These are phyloP conservation scores for Aphidoletes aphidimyza DNA, from an alignment of 2,888 invertebrate species.

Conservation along the genomic window DNA sequence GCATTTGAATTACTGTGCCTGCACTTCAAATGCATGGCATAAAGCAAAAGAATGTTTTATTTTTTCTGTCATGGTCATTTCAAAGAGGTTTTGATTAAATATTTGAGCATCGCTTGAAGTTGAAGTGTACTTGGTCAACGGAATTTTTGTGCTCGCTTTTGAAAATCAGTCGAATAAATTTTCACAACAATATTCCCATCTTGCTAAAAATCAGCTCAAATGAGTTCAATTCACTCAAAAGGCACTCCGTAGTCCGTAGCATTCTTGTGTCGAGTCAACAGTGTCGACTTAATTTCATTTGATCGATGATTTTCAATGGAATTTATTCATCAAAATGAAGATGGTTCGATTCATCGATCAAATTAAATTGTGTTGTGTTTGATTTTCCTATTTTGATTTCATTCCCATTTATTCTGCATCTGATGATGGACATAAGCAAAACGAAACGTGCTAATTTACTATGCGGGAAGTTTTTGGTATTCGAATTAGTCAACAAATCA, in stretches of 20 bases:
- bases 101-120: background rate
- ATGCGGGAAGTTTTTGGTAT: background rate
- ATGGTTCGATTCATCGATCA: background rate
- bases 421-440: background rate
- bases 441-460: background rate
- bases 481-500: background rate
- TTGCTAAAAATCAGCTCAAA: too few relatives aligned
- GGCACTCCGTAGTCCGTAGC: too few relatives aligned
- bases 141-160: too few relatives aligned
- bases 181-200: background rate
- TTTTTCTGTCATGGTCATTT: background rate
- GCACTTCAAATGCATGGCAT: background rate
- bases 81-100: background rate
- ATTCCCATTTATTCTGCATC: background rate
- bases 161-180: too few relatives aligned
- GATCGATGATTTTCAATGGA: background rate
- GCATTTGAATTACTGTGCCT: background rate
- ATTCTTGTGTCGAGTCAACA: too few relatives aligned
- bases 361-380: background rate
- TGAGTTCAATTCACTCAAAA: too few relatives aligned
- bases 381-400: background rate
- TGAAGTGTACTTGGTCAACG: background rate
- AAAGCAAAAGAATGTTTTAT: conserved; percentile 6
- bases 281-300: too few relatives aligned
- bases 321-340: background rate